Evolutionary conservation across 2,113 vertebrate species (phyloP).

Genomic region (Herpailurus yagouaroundi): DNA sequence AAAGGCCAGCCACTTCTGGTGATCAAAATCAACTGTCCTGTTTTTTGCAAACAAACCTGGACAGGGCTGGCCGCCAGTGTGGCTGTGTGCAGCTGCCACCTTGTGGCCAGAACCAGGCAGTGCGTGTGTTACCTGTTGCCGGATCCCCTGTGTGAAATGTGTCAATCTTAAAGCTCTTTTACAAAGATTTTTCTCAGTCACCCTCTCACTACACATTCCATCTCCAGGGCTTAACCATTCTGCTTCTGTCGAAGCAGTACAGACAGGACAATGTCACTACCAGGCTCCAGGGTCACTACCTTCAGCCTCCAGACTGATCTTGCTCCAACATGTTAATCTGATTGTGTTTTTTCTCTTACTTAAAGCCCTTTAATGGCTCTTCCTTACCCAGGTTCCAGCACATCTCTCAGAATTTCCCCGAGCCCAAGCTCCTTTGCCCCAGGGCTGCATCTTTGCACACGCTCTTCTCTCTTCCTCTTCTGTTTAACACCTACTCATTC

Average conservation of each 20-base stretch:
- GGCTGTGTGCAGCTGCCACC: conserved; percentile 54
- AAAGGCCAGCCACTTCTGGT: not conserved
- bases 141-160: not conserved
- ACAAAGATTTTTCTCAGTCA: not conserved
- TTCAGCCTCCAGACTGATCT: not conserved
- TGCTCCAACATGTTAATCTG: not conserved
- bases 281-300: not conserved
- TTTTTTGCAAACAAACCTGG: not conserved
- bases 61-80: rapidly evolving
- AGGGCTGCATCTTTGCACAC: not conserved
- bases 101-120: not conserved
- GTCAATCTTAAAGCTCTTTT: not conserved
- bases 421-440: not conserved
- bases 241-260: not conserved
- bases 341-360: not conserved
- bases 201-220: not conserved
- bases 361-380: not conserved
- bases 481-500: not conserved
- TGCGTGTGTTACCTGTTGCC: not conserved
- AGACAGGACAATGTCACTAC: no score
- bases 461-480: not conserved
- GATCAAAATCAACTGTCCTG: not conserved
- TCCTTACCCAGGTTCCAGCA: not conserved
- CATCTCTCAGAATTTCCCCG: not conserved
- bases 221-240: not conserved